Evolutionary conservation across 2,797 vertebrate species (phyloP).

Genomic region (Pseudochromis fuscus): DNA sequence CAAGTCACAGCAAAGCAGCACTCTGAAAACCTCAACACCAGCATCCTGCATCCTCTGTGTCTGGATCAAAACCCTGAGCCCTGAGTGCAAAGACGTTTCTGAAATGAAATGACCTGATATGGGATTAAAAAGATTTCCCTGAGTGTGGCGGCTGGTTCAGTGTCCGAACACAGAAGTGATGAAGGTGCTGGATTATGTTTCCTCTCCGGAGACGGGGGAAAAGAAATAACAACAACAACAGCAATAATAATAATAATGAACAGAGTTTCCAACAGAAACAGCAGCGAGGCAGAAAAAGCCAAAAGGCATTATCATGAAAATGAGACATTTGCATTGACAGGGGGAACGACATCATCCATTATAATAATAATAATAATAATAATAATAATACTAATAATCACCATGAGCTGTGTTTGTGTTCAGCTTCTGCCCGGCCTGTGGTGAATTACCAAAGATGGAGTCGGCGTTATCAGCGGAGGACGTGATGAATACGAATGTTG

Average conservation of each 20-base stretch:
- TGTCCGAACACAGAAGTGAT: background rate
- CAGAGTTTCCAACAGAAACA: too few relatives aligned
- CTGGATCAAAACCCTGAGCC: too few relatives aligned
- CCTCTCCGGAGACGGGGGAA: background rate
- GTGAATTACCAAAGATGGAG: constrained; percentile 3
- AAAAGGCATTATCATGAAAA: constrained; percentile 38
- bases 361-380: constrained; percentile 22
- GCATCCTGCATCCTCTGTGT: too few relatives aligned
- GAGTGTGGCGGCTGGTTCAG: background rate
- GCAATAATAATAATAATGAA: too few relatives aligned
- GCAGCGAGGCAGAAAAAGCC: too few relatives aligned
- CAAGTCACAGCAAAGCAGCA: too few relatives aligned
- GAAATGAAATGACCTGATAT: too few relatives aligned
- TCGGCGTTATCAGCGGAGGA: constrained; percentile 2
- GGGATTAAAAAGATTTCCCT: background rate
- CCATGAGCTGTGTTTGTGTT: background rate
- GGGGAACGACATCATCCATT: background rate
- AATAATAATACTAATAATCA: constrained; percentile 27
- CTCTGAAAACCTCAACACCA: too few relatives aligned
- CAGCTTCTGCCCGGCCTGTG: background rate
- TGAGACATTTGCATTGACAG: constrained; percentile 21
- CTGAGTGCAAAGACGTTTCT: too few relatives aligned
- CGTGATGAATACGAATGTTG: constrained; percentile 24
- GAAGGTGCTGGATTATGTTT: background rate
- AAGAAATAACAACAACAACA: too few relatives aligned